Evolutionary conservation across 1,140 invertebrate species (phyloP), one percentile per base, ranked within the genome.

Genomic region (Plutomurus gul): DNA sequence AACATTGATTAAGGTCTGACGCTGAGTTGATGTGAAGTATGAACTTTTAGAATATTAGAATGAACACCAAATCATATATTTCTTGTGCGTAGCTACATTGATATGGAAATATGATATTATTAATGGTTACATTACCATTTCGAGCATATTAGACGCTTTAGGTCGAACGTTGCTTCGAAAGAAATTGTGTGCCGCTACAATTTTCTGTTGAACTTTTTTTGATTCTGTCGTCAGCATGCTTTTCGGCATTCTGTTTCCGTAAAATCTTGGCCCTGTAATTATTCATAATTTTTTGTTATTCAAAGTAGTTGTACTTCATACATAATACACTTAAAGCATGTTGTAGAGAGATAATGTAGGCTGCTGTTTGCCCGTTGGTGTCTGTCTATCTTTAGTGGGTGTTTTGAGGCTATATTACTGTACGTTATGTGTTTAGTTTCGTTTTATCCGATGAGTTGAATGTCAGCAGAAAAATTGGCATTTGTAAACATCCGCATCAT

Each of bases 141-240:
- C 85, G 18, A 94, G 87, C 93, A 95, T 95, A 86, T 95, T 93
- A n/a, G 91, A 88, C 5, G 93, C 92, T 18, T 89, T 86, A 0
- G 93, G 93, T 72, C 89, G 86, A 18, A 95, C 93, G 84, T 90
- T 90, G 1, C 90, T 89, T 49, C 93, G 88, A 85, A 94, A 94
- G 84, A 91, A 92, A 85, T 95, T 94, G 86, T 94, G 93, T 84
- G 91, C 92, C 8, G 90, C 87, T 0, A 93, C 90, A 76, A 94
- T 93, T 87, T 92, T 93, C 82, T 89, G 88, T 84, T 90, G 89
- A 8, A 93, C 90, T 78, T 89, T 89, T 75, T 88, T 86, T 81
- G 88, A 88, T 72, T 86, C 85, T 0, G 92, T 89, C 36, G 86
- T 88, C 75, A 93, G 85, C 13, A 88, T 88, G 80, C 87, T 88